Conservation (phyloP, 2,888 invertebrate species). For the Lasius platythorax region DNA sequence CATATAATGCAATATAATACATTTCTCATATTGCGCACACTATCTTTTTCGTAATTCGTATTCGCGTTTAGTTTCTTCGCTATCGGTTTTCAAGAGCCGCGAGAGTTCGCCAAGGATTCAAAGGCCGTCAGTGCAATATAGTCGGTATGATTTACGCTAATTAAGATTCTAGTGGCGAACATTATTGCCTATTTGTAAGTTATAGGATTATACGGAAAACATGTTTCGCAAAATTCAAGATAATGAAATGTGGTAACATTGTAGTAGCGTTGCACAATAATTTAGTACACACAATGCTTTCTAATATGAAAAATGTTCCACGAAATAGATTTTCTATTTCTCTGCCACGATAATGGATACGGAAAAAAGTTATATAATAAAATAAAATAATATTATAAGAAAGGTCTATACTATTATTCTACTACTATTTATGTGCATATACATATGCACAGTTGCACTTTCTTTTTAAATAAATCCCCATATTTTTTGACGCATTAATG, state of each 20-base stretch:
- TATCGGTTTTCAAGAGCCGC: slow-evolving; percentile 8
- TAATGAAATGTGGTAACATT: slow-evolving; percentile 70
- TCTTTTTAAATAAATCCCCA: background rate
- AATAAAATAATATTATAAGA: background rate
- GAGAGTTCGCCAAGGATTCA: background rate
- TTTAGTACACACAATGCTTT: slow-evolving; percentile 76
- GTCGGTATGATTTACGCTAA: slow-evolving; percentile 85
- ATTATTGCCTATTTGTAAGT: slow-evolving; percentile 84
- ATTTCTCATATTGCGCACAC: background rate
- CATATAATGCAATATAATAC: background rate
- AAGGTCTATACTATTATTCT: background rate
- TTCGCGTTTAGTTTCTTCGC: background rate
- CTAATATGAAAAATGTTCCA: slow-evolving; percentile 28
- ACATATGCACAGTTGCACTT: background rate
- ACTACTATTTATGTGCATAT: background rate
- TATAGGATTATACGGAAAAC: slow-evolving; percentile 72
- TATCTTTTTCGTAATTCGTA: background rate
- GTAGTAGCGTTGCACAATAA: slow-evolving; percentile 71
- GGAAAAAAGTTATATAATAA: slow-evolving; percentile 2
- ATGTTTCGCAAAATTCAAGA: slow-evolving; percentile 75
- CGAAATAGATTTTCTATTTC: background rate
- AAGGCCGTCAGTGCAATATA: slow-evolving; percentile 68
- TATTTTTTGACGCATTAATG: background rate
- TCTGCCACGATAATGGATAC: no score
- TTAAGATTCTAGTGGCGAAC: slow-evolving; percentile 84